Evolutionary conservation across 2,113 vertebrate genomes (phyloP), one percentile per base, ranked within the genome.

Genomic region (Pluvialis apricaria): DNA sequence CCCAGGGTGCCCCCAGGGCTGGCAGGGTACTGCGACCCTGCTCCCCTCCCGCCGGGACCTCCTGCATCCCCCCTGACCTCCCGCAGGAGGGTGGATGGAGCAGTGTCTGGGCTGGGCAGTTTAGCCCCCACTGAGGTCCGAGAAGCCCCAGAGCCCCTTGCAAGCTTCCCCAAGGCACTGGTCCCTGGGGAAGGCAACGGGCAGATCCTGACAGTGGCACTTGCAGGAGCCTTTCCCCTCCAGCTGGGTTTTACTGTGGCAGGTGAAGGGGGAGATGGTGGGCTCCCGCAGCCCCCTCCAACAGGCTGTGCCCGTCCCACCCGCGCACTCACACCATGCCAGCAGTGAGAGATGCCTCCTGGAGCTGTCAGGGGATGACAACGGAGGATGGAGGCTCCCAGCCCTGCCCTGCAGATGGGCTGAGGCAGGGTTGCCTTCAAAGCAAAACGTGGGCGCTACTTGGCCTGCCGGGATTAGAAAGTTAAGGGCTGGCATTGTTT

Each of bases 401-500:
- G 36, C 80, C 73, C 71, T 84, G 70, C 44, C 54, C 55, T 21
- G 15, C 83, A 94, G 94, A 89, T 94, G 87, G 51, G 88, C 49
- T 40, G n/a, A 95, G 91, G 91, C 60, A 83, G 78, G 52, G 60
- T 86, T 8, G 26, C 55, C 96, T 97, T 97, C 97, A 97, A 97
- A 98, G 97, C 36, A 40, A 83, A 94, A 60, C 0, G 0, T 66
- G 34, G 28, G 15, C 51, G 72, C 79, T 95, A 82, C 70, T 60
- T 20, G 4, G 88, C 76, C 83, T 83, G 51, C 69, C 3, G 32
- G 95, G 90, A 97, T 97, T 97, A 96, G 91, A 66, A 84, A 94
- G 76, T 90, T 93, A 71, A 94, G 96, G 92, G 87, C 84, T 95
- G 73, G 65, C 76, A 96, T 97, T 96, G 96, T 96, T 94, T 96